A percentile compares a stretch with the other conserved stretches of the same genome.
Conservation (phyloP, 2,113 vertebrate genomes). For the Crotalus horridus region DNA sequence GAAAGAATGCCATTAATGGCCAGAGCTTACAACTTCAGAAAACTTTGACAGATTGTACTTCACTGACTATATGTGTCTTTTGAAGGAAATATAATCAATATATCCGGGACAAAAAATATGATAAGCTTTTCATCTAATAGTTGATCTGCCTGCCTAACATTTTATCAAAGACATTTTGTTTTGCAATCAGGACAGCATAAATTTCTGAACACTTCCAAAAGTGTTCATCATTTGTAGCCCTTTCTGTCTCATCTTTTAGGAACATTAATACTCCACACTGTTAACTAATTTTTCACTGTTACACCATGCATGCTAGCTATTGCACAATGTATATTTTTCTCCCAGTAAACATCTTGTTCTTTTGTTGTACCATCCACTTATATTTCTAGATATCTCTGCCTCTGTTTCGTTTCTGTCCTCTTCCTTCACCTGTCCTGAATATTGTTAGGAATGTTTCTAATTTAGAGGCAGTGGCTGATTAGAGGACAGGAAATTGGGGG, state of each 20-base stretch:
- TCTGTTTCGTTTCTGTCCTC: slow-evolving; percentile 63
- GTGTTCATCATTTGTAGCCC: slow-evolving; percentile 12
- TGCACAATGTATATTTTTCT: neutral
- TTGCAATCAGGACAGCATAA: slow-evolving; percentile 14
- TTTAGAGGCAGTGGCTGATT: slow-evolving; percentile 95
- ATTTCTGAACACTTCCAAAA: neutral
- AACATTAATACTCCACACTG: slow-evolving; percentile 4
- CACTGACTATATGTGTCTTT: slow-evolving; percentile 27
- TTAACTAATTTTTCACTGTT: neutral
- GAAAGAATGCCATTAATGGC: neutral
- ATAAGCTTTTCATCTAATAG: slow-evolving; percentile 8
- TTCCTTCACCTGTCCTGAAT: slow-evolving; percentile 78
- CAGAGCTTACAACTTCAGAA: slow-evolving; percentile 1
- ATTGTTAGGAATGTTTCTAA: slow-evolving; percentile 88
- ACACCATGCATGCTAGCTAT: neutral
- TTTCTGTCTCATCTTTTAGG: slow-evolving; percentile 34
- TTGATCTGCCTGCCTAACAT: slow-evolving; percentile 11
- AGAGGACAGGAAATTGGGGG: slow-evolving; percentile 98
- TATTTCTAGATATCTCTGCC: slow-evolving; percentile 52
- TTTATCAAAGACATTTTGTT: slow-evolving; percentile 27
- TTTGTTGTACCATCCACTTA: slow-evolving; percentile 43
- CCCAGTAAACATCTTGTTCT: slow-evolving; percentile 43
- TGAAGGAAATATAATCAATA: neutral
- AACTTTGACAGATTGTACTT: neutral
- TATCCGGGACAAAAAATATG: neutral